phyloP scores from a whole-genome alignment of 2,888 invertebrate genomes.

The Tenthredo scrophulariae region DNA sequence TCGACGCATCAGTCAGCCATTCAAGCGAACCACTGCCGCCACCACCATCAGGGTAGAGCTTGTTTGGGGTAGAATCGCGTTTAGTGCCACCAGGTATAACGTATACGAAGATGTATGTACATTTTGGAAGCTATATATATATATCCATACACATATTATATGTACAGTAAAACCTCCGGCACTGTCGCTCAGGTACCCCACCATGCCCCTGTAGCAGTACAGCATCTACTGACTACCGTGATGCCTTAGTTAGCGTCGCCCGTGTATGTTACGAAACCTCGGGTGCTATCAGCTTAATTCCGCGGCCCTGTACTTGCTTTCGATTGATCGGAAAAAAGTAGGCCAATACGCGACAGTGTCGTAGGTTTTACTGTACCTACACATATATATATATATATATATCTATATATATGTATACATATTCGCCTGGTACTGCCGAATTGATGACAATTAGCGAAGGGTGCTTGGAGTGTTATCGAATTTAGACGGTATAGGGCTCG shows the following conservation, averaged over 20 bases:
- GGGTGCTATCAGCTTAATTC: too few relatives aligned
- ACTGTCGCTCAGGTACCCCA: too few relatives aligned
- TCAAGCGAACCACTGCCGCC: conserved; percentile 49
- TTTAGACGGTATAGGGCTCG: conserved; percentile 39
- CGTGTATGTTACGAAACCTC: too few relatives aligned
- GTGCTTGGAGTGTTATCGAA: conserved; percentile 40
- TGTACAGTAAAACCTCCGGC: too few relatives aligned
- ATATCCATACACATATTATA: too few relatives aligned
- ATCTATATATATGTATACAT: background rate
- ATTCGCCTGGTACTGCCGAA: conserved; percentile 11
- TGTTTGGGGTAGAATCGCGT: conserved; percentile 40
- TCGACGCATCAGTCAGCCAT: conserved; percentile 58
- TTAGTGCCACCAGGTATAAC: conserved; percentile 22
- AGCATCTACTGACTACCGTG: too few relatives aligned
- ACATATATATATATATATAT: background rate
- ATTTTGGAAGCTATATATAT: background rate
- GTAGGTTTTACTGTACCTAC: too few relatives aligned
- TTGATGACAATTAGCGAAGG: conserved; percentile 45
- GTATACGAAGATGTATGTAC: background rate
- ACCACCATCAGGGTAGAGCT: conserved; percentile 28
- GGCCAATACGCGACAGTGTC: too few relatives aligned
- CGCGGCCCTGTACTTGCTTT: too few relatives aligned
- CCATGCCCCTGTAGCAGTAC: too few relatives aligned
- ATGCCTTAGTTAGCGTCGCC: too few relatives aligned
- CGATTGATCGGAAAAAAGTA: too few relatives aligned